Percentiles rank a stretch among this genome's conserved stretches.
Evolutionary conservation across 2,113 vertebrate species (phyloP).

Genomic region (Podiceps cristatus): DNA sequence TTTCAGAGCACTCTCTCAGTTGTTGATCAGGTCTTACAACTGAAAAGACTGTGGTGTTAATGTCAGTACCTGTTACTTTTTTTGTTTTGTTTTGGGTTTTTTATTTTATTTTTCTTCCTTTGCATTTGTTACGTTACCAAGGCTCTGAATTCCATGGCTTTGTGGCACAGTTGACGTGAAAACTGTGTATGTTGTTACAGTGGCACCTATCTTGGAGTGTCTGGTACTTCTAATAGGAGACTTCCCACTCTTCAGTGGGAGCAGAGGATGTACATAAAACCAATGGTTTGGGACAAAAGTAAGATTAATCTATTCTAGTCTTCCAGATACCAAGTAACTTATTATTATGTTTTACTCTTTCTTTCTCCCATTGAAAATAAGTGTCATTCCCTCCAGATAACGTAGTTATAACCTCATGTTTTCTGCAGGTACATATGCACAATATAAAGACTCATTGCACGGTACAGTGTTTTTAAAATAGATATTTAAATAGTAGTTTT

Average conservation of each 20-base stretch:
- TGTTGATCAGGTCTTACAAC: conserved; percentile 46
- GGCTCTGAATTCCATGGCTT: conserved; percentile 48
- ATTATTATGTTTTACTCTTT: conserved; percentile 64
- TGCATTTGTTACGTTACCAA: conserved; percentile 42
- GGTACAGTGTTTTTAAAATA: conserved; percentile 65
- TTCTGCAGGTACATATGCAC: conserved; percentile 75
- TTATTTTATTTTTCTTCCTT: neutral
- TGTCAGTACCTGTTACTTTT: conserved; percentile 17
- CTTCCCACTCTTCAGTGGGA: neutral
- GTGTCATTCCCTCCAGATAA: conserved; percentile 57
- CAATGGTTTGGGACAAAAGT: conserved; percentile 61
- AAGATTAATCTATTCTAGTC: conserved; percentile 65
- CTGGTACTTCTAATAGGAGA: conserved; percentile 63
- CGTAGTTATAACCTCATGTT: conserved; percentile 60
- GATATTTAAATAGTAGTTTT: conserved; percentile 61
- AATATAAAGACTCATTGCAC: conserved; percentile 74
- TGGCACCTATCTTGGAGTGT: conserved; percentile 45
- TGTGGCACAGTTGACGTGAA: conserved; percentile 52
- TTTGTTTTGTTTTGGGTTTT: neutral
- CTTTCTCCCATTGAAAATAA: conserved; percentile 53
- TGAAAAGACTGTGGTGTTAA: conserved; percentile 48
- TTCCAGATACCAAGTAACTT: conserved; percentile 72
- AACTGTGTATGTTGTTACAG: conserved; percentile 61
- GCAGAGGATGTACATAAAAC: conserved; percentile 42
- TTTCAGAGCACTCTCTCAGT: conserved; percentile 12